Evolutionary conservation across 2,113 vertebrate species (phyloP).

Genomic region (Nettapus auritus): DNA sequence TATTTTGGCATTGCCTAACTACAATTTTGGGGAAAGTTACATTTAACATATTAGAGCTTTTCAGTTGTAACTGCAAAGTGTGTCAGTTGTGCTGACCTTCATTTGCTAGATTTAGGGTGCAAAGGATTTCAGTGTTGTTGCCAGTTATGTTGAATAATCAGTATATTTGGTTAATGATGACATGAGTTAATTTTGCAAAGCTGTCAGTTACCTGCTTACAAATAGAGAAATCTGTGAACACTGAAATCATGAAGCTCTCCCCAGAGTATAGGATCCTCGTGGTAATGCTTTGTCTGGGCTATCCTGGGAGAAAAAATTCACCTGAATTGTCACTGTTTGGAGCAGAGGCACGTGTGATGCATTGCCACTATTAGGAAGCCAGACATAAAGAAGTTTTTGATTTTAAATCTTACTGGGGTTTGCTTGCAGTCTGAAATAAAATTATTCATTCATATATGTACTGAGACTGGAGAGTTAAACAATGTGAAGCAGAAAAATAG

Average conservation of each 20-base stretch:
- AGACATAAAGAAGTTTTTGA: neutral
- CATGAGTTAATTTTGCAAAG: neutral
- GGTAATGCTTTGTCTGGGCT: neutral
- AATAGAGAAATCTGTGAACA: accelerated
- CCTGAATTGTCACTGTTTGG: neutral
- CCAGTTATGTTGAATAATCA: neutral
- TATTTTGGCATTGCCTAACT: neutral
- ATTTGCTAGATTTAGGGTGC: too few relatives aligned
- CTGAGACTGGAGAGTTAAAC: neutral
- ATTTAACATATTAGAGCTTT: neutral
- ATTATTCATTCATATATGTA: neutral
- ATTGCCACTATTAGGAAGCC: neutral
- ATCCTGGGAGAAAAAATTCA: neutral
- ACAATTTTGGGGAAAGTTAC: neutral
- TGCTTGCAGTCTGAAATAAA: neutral
- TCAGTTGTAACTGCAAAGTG: neutral
- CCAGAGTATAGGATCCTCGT: neutral
- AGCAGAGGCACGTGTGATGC: neutral
- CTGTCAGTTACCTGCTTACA: neutral
- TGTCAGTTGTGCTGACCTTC: neutral
- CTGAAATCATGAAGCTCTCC: accelerated
- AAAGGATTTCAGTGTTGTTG: neutral
- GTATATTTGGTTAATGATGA: neutral
- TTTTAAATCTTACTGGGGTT: neutral
- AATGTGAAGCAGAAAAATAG: neutral